Evolutionary conservation across 2,888 invertebrate genomes (phyloP), one percentile per base, ranked within the genome.

Genomic region (Tenthredo livida): DNA sequence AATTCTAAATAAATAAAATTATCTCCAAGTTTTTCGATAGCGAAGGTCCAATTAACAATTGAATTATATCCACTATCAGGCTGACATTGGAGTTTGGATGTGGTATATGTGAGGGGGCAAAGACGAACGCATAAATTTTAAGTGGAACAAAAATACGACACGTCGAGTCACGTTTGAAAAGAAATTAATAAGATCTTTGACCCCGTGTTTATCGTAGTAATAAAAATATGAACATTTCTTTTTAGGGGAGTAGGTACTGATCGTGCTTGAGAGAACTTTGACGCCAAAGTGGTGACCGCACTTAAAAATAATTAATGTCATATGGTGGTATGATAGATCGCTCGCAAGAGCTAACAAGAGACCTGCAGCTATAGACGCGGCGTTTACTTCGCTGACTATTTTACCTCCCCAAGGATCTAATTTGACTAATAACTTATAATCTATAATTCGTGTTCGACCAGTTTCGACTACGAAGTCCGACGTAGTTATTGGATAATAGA

Each of bases 131-230:
- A 58, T 80, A 61, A 80, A 80, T 80, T 80, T 40, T 21, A 80
- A 80, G 80, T 80, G 80, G 80, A 61, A 80, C 80, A 61, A 80
- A 80, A 80, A 80, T 80, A 80, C 37, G n/a, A 37, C 61, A 58
- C 37, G 61, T 40, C 80, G 61, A 61, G 40, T 58, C 40, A 29
- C 58, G 61, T 58, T 80, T 80, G 37, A 80, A 80, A 83, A 67
- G 83, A 83, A 83, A 83, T 83, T 83, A 83, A 83, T 83, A 83
- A 83, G 83, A 83, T 67, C 83, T 83, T 67, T 70, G 83, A 83
- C 83, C 83, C 33, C 83, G 83, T 29, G n/a, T 83, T 83, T 83
- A 83, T 83, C 83, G 67, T 33, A 12, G 83, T 83, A 70, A 70
- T 83, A 83, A 83, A 83, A 83, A 83, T 83, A 50, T 83, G 83